Evolutionary conservation across 1,140 invertebrate genomes (phyloP), one percentile per base, ranked within the genome.

Genomic region (Antheraea mylitta): DNA sequence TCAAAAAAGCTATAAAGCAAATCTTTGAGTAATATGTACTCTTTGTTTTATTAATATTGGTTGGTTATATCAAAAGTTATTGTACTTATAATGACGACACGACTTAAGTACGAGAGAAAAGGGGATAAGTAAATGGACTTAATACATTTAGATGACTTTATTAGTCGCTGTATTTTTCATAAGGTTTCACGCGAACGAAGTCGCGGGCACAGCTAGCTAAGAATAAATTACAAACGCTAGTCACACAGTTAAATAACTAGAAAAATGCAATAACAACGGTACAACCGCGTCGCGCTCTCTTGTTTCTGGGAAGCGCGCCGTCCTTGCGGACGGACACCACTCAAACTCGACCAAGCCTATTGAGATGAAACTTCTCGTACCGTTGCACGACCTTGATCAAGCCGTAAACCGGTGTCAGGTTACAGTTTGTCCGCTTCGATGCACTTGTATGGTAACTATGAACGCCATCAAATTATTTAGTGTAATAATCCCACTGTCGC

Each of bases 351-450:
- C 11, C 45, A 53, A 53, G 45, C 18, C 36, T 42, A 65, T 38
- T 45, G 64, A 65, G 64, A 48, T 48, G 64, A 65, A 48, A 65
- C 18, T n/a, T 19, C 42, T 65, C 38, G 64, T 65, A 65, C 64
- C 64, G 64, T 65, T 65, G 38, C 19, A 19, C 64, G 64, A 65
- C 64, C 64, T 65, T 65, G 64, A 65, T 65, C n/a, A 16, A 18
- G 18, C 30, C 60, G 60, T 53, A 53, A 53, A 53, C 45, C 45
- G 45, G 45, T 53, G 45, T 5, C 45, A 16, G 45, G 45, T 53
- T 53, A 53, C 45, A n/a, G 45, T 53, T 53, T 53, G 45, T 53
- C 45, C 45, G 45, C 45, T 6, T 53, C 45, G 45, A 53, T 13
- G 45, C 16, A 53, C 45, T 53, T 16, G 45, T n/a, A 11, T n/a